These are phyloP conservation scores for Habrosyne pyritoides DNA, from an alignment of 2,888 invertebrate species.

Conservation along the genomic window DNA sequence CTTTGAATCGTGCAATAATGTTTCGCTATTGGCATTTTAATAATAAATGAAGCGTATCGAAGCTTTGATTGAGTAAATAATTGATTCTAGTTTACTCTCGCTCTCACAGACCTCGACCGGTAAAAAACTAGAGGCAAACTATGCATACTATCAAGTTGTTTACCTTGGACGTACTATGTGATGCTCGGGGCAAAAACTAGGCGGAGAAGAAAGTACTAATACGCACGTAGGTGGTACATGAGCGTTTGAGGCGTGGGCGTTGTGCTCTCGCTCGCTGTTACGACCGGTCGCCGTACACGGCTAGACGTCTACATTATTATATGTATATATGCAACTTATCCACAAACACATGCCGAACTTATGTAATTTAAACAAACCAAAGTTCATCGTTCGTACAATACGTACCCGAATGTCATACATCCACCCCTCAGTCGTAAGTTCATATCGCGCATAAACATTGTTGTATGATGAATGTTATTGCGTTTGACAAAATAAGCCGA, in stretches of 20 bases:
- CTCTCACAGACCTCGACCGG: conserved; percentile 5
- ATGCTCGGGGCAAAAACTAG: conserved; percentile 25
- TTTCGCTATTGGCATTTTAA: not conserved
- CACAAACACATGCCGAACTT: conserved; percentile 32
- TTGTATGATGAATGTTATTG: not conserved
- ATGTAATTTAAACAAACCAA: conserved; percentile 30
- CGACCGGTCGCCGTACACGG: conserved; percentile 22
- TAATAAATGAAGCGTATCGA: not conserved
- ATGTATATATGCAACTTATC: conserved; percentile 15
- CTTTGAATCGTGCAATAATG: not conserved
- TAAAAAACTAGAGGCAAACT: not conserved
- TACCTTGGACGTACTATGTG: conserved; percentile 12
- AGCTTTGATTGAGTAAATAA: not conserved
- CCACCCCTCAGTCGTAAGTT: not conserved
- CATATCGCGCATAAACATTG: not conserved
- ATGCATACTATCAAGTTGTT: not conserved
- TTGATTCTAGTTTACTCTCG: conserved; percentile 1
- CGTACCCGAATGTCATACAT: not conserved
- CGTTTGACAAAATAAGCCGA: no score
- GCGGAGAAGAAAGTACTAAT: conserved; percentile 32
- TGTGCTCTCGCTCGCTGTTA: conserved; percentile 24
- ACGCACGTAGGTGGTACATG: conserved; percentile 36
- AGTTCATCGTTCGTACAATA: conserved; percentile 23
- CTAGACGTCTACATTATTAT: conserved; percentile 25
- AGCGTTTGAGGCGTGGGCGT: conserved; percentile 33